Percentiles rank a stretch among this genome's conserved stretches.
Evolutionary conservation across 2,888 invertebrate genomes (phyloP).

Genomic region (Ophraella communa): DNA sequence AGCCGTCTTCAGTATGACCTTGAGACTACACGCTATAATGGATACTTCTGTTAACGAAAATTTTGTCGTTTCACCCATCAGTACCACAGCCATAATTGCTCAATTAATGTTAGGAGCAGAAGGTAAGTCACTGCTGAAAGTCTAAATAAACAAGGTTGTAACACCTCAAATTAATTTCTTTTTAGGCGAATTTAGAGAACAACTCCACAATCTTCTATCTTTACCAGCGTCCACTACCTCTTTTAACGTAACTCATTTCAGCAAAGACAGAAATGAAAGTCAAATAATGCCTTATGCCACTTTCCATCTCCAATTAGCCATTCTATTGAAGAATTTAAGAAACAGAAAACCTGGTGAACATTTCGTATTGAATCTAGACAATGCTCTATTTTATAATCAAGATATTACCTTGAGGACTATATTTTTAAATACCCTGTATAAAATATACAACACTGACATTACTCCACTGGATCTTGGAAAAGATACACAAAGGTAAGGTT

Average conservation of each 20-base stretch:
- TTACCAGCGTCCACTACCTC: constrained; percentile 34
- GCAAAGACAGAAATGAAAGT: constrained; percentile 37
- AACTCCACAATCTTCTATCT: constrained; percentile 52
- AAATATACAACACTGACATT: constrained; percentile 50
- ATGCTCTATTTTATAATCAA: constrained; percentile 51
- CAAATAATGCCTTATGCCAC: constrained; percentile 45
- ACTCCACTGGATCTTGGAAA: constrained; percentile 48
- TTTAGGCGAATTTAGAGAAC: constrained; percentile 45
- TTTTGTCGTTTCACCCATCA: constrained; percentile 58
- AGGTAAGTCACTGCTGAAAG: constrained; percentile 43
- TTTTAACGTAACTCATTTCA: constrained; percentile 36
- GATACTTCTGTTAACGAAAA: constrained; percentile 47
- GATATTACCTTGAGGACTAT: constrained; percentile 43
- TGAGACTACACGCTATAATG: constrained; percentile 52
- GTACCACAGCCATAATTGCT: constrained; percentile 54
- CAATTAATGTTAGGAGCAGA: constrained; percentile 57
- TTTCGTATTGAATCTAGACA: constrained; percentile 50
- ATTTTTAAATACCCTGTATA: constrained; percentile 45
- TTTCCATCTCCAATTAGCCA: constrained; percentile 53
- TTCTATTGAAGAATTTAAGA: constrained; percentile 48
- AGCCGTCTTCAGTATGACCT: constrained; percentile 55
- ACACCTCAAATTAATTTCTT: background rate
- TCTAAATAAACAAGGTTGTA: too few relatives aligned
- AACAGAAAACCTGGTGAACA: constrained; percentile 34
- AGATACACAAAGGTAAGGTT: constrained; percentile 34